Percentiles rank a stretch among this genome's conserved stretches.
Evolutionary conservation across 2,888 invertebrate species (phyloP).

Genomic region (Hydrotaea cyrtoneurina): DNA sequence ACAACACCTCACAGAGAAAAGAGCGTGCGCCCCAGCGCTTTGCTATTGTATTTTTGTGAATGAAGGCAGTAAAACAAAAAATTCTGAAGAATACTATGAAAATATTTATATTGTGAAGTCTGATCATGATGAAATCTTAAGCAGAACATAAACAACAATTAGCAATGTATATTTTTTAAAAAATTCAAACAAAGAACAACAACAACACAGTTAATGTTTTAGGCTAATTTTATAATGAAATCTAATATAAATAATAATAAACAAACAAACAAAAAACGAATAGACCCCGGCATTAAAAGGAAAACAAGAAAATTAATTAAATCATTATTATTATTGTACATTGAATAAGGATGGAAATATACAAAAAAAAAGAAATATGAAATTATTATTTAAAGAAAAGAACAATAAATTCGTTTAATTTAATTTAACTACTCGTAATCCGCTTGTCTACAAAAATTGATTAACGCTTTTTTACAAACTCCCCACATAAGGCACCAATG

Average conservation of each 20-base stretch:
- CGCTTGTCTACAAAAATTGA: constrained; percentile 53
- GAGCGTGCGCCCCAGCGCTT: too few relatives aligned
- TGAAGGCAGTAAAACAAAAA: constrained; percentile 54
- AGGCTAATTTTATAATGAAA: constrained; percentile 68
- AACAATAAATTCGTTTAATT: constrained; percentile 68
- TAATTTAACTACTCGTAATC: constrained; percentile 67
- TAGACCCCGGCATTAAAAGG: neutral
- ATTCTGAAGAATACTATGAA: constrained; percentile 16
- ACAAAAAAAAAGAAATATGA: constrained; percentile 44
- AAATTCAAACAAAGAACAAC: neutral
- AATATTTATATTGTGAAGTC: constrained; percentile 75
- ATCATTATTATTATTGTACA: constrained; percentile 64
- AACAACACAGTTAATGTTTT: constrained; percentile 63
- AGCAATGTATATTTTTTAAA: constrained; percentile 58
- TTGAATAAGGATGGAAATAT: constrained; percentile 61
- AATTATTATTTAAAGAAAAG: constrained; percentile 57
- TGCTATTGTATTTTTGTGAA: constrained; percentile 53
- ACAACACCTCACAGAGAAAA: neutral
- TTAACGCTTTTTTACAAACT: constrained; percentile 66
- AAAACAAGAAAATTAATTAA: constrained; percentile 50
- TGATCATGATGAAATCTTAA: constrained; percentile 78
- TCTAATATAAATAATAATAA: constrained; percentile 52
- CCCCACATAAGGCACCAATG: neutral
- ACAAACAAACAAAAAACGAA: constrained; percentile 1
- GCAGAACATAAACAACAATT: constrained; percentile 70